These are phyloP conservation scores for Mesoligia furuncula DNA, from an alignment of 2,888 invertebrate genomes.

Conservation along the genomic window DNA sequence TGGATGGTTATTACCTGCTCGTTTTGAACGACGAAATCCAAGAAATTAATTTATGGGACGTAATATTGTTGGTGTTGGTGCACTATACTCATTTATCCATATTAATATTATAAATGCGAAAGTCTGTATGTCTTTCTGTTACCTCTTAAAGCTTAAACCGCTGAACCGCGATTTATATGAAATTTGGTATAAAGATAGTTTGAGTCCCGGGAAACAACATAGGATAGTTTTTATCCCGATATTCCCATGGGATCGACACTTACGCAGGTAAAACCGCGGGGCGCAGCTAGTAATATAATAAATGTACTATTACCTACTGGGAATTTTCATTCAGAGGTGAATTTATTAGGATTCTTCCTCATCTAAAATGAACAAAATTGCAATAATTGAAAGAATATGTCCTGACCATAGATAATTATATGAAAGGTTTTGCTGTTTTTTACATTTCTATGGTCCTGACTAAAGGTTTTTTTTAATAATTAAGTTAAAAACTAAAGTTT, in stretches of 20 bases:
- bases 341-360: slow-evolving; percentile 7
- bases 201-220: too few species aligned
- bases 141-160: too few species aligned
- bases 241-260: too few species aligned
- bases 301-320: not conserved
- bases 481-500: not conserved
- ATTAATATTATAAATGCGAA: too few species aligned
- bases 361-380: not conserved
- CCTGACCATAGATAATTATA: too few species aligned
- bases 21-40: slow-evolving; percentile 2
- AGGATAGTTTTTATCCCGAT: too few species aligned
- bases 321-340: not conserved
- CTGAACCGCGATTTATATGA: too few species aligned
- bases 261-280: too few species aligned
- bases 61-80: not conserved
- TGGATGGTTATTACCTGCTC: slow-evolving; percentile 34
- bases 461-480: not conserved
- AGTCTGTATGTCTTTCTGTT: too few species aligned
- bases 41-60: slow-evolving; percentile 10
- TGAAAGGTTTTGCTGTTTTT: too few species aligned
- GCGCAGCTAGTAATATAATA: not conserved
- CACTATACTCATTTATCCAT: not conserved
- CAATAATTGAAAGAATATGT: not conserved
- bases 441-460: too few species aligned
- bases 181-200: too few species aligned